Evolutionary conservation across 2,113 vertebrate species (phyloP).

Genomic region (Dasyprocta punctata): DNA sequence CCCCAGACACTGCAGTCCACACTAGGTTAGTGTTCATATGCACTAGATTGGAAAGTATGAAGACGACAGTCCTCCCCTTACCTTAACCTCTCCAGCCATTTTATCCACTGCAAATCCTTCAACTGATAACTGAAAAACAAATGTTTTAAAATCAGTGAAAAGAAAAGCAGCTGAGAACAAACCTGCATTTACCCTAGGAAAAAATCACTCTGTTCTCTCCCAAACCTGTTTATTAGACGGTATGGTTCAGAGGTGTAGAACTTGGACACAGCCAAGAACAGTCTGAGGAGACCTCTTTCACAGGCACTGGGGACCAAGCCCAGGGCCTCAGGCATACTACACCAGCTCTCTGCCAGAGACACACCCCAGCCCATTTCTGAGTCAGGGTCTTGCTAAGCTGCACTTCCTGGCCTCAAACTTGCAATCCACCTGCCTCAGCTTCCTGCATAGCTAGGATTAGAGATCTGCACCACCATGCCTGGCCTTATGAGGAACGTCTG

Average conservation of each 20-base stretch:
- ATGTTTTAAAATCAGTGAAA: constrained; percentile 52
- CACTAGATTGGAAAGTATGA: constrained; percentile 34
- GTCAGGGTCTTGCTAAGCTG: background rate
- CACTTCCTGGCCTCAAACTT: background rate
- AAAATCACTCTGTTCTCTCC: background rate
- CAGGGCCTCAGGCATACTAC: background rate
- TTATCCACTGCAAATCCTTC: constrained; percentile 98
- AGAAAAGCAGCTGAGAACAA: constrained; percentile 18
- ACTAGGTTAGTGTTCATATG: background rate
- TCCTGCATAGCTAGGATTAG: background rate
- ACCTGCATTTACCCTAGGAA: constrained; percentile 24
- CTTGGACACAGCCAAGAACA: background rate
- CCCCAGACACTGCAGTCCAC: constrained; percentile 17
- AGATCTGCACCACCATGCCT: background rate
- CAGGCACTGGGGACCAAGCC: too few relatives aligned
- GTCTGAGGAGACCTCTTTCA: background rate
- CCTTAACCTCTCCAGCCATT: constrained; percentile 98
- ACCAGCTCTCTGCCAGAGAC: background rate
- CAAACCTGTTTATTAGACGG: background rate
- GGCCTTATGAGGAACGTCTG: background rate
- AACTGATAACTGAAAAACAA: constrained; percentile 91
- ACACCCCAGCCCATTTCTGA: background rate
- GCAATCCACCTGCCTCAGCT: background rate
- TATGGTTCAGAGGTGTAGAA: background rate
- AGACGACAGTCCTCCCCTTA: constrained; percentile 82